Evolutionary conservation across 2,113 vertebrate genomes (phyloP), one percentile per base, ranked within the genome.

Genomic region (Callionymus lyra): DNA sequence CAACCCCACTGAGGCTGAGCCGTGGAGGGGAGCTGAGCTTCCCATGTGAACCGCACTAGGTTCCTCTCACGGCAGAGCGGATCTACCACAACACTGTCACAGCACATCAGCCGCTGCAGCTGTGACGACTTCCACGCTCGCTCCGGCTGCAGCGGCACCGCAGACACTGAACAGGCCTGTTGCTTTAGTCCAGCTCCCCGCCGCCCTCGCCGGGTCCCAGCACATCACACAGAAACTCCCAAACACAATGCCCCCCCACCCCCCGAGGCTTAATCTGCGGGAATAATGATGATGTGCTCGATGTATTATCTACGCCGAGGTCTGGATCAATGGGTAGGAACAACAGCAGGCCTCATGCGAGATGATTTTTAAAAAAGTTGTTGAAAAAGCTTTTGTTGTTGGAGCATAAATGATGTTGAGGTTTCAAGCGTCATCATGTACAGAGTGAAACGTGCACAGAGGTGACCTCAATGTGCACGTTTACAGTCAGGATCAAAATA

Each of bases 41-140:
- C 59, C 63, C 41, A n/a, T 75, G 76, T 70, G 73, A 74, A 77
- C 59, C 53, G 15, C 53, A 21, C 40, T 19, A 42, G 46, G 70
- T 65, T 77, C 79, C 59, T 60, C 63, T 78, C 58, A 75, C 57
- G 53, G 73, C 68, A 77, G 76, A 83, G 63, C 33, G 42, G 53
- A 44, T 68, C 62, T 63, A 59, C 68, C 66, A 82, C 72, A 83
- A 83, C 82, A 83, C 55, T 82, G 84, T 83, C 81, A 77, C 60
- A 58, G 41, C 55, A 6, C 39, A 84, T 86, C 71, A 77, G 67
- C 44, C 3, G 42, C 47, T 1, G 49, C 42, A 42, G 55, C 46
- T 36, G n/a, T 75, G 77, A 81, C 44, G 46, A 58, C 56, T 61
- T 65, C 59, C 61, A 72, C 51, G 31, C 61, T 62, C 48, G 38